phyloP scores from a whole-genome alignment of 37 sponge, comb jelly and placozoan genomes.

The Spongia lamella region DNA sequence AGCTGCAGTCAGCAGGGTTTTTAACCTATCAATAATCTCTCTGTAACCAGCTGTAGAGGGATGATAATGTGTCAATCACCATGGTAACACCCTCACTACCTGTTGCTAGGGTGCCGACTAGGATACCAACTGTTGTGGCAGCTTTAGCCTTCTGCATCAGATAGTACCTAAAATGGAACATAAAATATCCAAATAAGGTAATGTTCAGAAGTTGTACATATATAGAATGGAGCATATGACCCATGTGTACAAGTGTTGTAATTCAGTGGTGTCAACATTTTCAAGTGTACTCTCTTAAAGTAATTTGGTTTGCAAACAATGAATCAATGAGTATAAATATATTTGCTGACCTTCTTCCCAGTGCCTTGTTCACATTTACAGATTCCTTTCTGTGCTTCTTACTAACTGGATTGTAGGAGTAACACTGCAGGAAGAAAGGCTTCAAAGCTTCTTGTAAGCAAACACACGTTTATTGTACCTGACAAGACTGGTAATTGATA shows the following conservation, averaged over 20 bases:
- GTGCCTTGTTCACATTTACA: constrained; percentile 64
- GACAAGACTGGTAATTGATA: constrained; percentile 54
- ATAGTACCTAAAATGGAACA: constrained; percentile 60
- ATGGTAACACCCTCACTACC: constrained; percentile 19
- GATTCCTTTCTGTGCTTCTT: constrained; percentile 59
- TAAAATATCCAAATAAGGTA: not conserved
- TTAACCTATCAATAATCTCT: constrained; percentile 78
- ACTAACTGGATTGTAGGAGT: constrained; percentile 70
- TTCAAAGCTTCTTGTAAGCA: not conserved
- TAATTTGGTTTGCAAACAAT: too few species aligned
- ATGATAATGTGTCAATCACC: not conserved
- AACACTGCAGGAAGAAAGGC: constrained; percentile 49
- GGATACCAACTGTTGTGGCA: constrained; percentile 86
- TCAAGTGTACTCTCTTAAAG: too few species aligned
- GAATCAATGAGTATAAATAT: too few species aligned
- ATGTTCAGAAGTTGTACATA: too few species aligned
- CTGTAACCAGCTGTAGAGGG: constrained; percentile 59
- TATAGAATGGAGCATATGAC: too few species aligned
- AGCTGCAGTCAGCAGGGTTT: constrained; percentile 59
- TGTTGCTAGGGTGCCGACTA: constrained; percentile 91
- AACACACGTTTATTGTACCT: constrained; percentile 44
- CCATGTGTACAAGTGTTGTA: not conserved
- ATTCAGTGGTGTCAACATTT: not conserved
- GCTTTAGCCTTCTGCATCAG: constrained; percentile 88
- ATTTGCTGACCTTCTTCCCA: constrained; percentile 72